Evolutionary conservation across 1,140 invertebrate genomes (phyloP), one percentile per base, ranked within the genome.

Genomic region (Diorhabda carinulata): DNA sequence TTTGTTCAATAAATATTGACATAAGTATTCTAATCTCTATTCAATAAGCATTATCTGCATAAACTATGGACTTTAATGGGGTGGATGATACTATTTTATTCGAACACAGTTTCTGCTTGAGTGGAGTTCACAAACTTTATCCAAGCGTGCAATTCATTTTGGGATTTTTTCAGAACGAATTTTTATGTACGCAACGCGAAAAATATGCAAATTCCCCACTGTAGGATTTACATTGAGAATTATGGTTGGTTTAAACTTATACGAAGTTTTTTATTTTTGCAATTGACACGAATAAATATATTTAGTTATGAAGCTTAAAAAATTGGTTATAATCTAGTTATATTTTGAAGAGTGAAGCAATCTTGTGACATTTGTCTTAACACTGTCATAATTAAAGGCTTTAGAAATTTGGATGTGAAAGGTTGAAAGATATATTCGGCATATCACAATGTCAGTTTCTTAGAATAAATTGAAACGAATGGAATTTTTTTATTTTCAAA

Each of bases 161-260:
- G 47, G 47, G 47, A 6, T 52, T 25, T 52, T 52, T 52, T 52
- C 47, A 8, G 47, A 6, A 6, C 47, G 47, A 52, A 52, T 52
- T 52, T 52, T 52, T 52, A 52, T 52, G 47, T 52, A 52, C 47
- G n/a, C 47, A 52, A 52, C 47, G 47, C 47, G 47, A 52, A 52
- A 52, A 52, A 52, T 52, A 52, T 52, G 47, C 47, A 52, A 52
- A 52, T 52, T 52, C 47, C 47, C 47, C 47, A 52, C 47, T 8
- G 47, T 6, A n/a, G 47, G 47, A 52, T 52, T 52, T 52, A n/a
- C 47, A 52, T n/a, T n/a, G n/a, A 52, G n/a, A 52, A 52, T 52
- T 52, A 52, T 52, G 47, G 47, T 52, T n/a, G 47, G 47, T 52
- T 52, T 52, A 52, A 52, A 52, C 47, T 6, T 6, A 52, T 52